Base-by-base conservation (phyloP, 1,140 invertebrate genomes). In the Drosophila oshimai region DNA sequence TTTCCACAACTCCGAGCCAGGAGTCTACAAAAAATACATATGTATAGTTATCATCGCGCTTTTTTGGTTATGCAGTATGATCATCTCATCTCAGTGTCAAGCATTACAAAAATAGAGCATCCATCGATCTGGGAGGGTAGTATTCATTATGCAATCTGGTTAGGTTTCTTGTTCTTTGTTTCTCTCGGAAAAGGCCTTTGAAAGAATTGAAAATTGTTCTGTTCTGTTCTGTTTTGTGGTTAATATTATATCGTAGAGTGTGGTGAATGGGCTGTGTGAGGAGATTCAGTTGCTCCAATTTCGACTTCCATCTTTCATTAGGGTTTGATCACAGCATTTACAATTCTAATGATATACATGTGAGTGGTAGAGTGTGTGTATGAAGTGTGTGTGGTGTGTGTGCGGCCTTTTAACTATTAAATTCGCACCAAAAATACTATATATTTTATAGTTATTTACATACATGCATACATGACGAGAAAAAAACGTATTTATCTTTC, bases 271-370 rank as follows among this genome's bases (percentile, higher is more conserved):
- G 6, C 29, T 61, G 34, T 53, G 54, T 50, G 53, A 36, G 54
- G 54, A 61, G 51, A 55, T 60, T 67, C 29, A 55, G 49, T 41
- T 18, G 31, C 47, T 36, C 26, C 31, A 54, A 41, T 69, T 39
- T 61, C 44, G 12, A 39, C 44, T 51, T 60, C 13, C 15, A 22
- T 18, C 29, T 60, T 68, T 29, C 33, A 44, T 58, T 61, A 15
- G 24, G 50, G 28, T 61, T 49, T 80, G 80, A 86, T 86, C 80
- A 86, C 80, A 86, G 80, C 80, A 73, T 86, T 86, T 84, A 86
- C 80, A 86, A 84, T 84, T 87, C 80, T 75, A 84, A 84, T 84
- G 80, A 86, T 86, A 86, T 84, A 65, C 72, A 58, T 50, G 26
- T 67, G 20, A 55, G 34, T 64, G 22, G 51, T 44, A 44, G n/a